phyloP scores from a whole-genome alignment of 2,113 vertebrate genomes.

The Pardalotus punctatus region DNA sequence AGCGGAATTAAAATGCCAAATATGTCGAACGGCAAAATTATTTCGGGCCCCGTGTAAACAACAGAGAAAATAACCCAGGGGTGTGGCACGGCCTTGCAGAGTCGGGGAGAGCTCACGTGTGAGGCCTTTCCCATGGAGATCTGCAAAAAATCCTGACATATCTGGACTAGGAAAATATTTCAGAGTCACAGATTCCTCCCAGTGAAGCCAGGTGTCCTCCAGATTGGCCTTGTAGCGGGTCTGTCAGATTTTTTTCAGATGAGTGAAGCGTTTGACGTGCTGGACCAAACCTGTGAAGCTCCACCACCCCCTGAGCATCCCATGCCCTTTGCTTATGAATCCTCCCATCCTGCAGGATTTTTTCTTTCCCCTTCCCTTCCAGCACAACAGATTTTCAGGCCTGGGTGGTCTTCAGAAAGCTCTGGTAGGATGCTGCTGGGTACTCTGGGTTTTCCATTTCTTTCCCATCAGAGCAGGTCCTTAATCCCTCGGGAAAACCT shows the following conservation, averaged over 20 bases:
- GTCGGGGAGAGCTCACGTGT: background rate
- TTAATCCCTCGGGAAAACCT: background rate
- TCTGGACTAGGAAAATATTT: background rate
- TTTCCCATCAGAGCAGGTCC: background rate
- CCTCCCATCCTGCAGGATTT: background rate
- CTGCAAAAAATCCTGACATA: background rate
- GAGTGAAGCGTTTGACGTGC: background rate
- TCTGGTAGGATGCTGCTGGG: background rate
- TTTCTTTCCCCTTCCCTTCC: background rate
- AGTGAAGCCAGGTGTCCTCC: background rate
- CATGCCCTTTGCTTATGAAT: background rate
- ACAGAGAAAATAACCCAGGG: background rate
- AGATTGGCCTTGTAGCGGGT: background rate
- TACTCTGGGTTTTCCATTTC: background rate
- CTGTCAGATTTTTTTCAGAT: background rate
- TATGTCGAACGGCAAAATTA: background rate
- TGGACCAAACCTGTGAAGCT: background rate
- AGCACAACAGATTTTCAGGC: background rate
- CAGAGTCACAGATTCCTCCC: background rate
- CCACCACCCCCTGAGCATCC: background rate
- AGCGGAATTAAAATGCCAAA: accelerated
- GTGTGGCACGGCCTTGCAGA: accelerated
- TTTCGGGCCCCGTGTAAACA: background rate
- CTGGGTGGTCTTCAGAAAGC: background rate
- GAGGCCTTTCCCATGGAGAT: background rate